Conservation (phyloP, 53 echinoderm and acorn worm species). For the Actinopyga echinites region DNA sequence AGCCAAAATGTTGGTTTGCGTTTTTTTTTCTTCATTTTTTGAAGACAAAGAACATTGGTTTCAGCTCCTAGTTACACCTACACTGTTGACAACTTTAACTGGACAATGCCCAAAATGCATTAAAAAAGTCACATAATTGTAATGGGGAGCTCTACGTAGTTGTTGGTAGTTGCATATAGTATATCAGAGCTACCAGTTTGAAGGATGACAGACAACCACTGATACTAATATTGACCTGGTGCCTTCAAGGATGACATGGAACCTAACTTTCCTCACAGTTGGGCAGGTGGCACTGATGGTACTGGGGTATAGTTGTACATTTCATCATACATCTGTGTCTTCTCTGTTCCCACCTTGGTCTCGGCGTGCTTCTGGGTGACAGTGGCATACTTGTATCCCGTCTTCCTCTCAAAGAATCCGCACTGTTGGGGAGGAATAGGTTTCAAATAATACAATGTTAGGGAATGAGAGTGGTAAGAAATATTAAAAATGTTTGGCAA, state of each 20-base stretch:
- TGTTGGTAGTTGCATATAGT: no score
- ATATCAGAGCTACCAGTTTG: no score
- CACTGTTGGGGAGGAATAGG: conserved; percentile 56
- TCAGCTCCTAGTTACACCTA: neutral
- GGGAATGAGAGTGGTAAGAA: no score
- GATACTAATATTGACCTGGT: no score
- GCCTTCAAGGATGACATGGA: neutral
- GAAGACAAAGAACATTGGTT: neutral
- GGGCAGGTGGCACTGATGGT: neutral
- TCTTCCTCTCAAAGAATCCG: conserved; percentile 93
- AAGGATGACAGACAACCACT: no score
- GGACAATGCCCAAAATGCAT: no score
- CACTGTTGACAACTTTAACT: no score
- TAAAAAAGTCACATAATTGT: no score
- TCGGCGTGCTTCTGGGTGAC: conserved; percentile 72
- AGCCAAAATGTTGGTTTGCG: neutral
- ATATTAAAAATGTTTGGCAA: no score
- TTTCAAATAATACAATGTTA: no score
- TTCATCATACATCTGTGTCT: conserved; percentile 79
- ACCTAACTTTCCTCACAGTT: neutral
- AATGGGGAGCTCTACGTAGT: no score
- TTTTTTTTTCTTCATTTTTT: neutral
- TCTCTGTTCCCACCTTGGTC: conserved; percentile 73
- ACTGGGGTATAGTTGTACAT: conserved; percentile 60
- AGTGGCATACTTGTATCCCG: conserved; percentile 82